phyloP scores from a whole-genome alignment of 2,113 vertebrate genomes.

The Syrmaticus mikado region DNA sequence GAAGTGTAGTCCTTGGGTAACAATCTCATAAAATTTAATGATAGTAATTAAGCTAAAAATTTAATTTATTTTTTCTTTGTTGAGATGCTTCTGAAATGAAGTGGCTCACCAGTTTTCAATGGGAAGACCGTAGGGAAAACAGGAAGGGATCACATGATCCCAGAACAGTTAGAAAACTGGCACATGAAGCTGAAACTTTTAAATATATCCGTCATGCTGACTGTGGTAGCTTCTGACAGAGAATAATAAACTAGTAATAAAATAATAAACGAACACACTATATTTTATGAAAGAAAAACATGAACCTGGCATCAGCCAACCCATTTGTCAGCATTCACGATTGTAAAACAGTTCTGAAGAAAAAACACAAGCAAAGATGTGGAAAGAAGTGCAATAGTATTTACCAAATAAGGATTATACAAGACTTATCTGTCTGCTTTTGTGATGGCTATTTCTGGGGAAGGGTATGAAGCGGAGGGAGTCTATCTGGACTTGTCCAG shows the following conservation, averaged over 20 bases:
- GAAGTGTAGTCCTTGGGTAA: not conserved
- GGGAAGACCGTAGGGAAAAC: not conserved
- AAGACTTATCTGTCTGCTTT: slow-evolving; percentile 12
- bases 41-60: not conserved
- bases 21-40: not conserved
- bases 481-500: not conserved
- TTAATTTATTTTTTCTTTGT: not conserved
- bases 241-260: slow-evolving; percentile 71
- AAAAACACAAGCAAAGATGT: slow-evolving; percentile 5
- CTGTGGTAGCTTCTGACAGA: slow-evolving; percentile 45
- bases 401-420: slow-evolving; percentile 43
- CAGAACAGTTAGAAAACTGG: not conserved
- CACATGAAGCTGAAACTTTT: not conserved
- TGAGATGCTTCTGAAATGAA: not conserved
- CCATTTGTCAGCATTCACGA: slow-evolving; percentile 15
- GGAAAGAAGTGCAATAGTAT: slow-evolving; percentile 24
- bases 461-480: not conserved
- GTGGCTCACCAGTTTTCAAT: not conserved
- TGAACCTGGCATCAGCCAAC: not conserved
- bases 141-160: not conserved
- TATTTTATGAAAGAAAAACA: slow-evolving; percentile 61
- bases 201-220: slow-evolving; percentile 31
- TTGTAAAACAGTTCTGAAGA: slow-evolving; percentile 22
- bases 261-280: slow-evolving; percentile 48
- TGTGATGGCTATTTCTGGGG: slow-evolving; percentile 6